Percentiles rank a stretch among this genome's conserved stretches.
Evolutionary conservation across 1,140 invertebrate genomes (phyloP).

Genomic region (Lordiphosa collinella): DNA sequence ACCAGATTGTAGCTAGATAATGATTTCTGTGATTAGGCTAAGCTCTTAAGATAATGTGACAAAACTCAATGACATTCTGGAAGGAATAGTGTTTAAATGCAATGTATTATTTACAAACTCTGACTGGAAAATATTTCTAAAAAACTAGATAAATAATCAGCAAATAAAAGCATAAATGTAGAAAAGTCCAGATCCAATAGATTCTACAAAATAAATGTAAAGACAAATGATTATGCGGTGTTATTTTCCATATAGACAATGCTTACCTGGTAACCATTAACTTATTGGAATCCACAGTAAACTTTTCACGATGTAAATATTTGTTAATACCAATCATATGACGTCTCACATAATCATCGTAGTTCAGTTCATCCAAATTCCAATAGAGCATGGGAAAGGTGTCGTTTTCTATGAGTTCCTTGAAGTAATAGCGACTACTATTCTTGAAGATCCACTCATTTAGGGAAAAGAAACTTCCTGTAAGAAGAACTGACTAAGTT

Average conservation of each 20-base stretch:
- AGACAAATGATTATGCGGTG: neutral
- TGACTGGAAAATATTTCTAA: slow-evolving; percentile 15
- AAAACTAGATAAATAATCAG: slow-evolving; percentile 36
- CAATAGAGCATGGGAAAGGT: slow-evolving; percentile 52
- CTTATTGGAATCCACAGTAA: slow-evolving; percentile 83
- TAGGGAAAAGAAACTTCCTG: slow-evolving; percentile 91
- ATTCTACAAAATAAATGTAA: slow-evolving; percentile 28
- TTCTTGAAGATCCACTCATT: slow-evolving; percentile 92
- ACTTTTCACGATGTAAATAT: slow-evolving; percentile 88
- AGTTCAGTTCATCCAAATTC: slow-evolving; percentile 81
- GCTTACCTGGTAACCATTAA: slow-evolving; percentile 83
- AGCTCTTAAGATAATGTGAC: slow-evolving; percentile 34
- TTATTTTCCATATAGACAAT: neutral
- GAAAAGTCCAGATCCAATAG: slow-evolving; percentile 63
- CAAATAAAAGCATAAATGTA: slow-evolving; percentile 43
- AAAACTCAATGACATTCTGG: slow-evolving; percentile 5
- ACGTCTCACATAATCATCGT: slow-evolving; percentile 85
- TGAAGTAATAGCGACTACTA: slow-evolving; percentile 86
- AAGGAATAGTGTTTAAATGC: neutral
- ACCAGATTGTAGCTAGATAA: slow-evolving; percentile 51
- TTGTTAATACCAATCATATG: slow-evolving; percentile 90
- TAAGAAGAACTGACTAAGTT: neutral
- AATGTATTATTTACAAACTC: slow-evolving; percentile 1
- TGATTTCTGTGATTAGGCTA: slow-evolving; percentile 14
- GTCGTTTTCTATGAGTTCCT: slow-evolving; percentile 38